Evolutionary conservation across 2,888 invertebrate genomes (phyloP).

Genomic region (Zhengitettix transpicula): DNA sequence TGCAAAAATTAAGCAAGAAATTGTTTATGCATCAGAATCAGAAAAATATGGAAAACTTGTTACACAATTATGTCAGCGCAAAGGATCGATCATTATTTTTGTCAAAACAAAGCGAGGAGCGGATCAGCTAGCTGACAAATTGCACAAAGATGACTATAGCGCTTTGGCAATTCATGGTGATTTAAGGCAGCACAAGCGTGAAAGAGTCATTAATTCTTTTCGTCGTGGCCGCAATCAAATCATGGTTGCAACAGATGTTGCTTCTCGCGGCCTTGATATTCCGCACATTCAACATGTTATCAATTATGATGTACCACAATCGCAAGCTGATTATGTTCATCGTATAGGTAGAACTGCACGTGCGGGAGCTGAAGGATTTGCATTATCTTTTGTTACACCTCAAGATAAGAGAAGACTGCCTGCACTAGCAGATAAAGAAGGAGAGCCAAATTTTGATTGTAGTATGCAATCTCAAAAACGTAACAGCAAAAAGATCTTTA

Average conservation of each 20-base stretch:
- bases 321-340: conserved; percentile 87
- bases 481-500: no score
- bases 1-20: background rate
- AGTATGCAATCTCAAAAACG: no score
- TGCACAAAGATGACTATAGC: background rate
- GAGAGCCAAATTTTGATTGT: no score
- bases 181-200: background rate
- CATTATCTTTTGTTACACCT: no score
- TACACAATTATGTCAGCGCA: no score
- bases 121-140: background rate
- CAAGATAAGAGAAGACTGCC: no score
- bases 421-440: no score
- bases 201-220: conserved; percentile 46
- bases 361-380: conserved; percentile 4
- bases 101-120: background rate
- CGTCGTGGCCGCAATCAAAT: conserved; percentile 84
- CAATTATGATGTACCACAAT: conserved; percentile 99
- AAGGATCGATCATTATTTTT: background rate
- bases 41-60: no score
- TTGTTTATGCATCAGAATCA: no score
- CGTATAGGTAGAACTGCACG: background rate
- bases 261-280: conserved; percentile 97
- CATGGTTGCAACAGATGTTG: conserved; percentile 94
- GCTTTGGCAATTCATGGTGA: background rate
- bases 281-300: conserved; percentile 95